These are phyloP conservation scores for Leptinotarsa haldemani DNA, from an alignment of 2,888 invertebrate species.

Conservation along the genomic window DNA sequence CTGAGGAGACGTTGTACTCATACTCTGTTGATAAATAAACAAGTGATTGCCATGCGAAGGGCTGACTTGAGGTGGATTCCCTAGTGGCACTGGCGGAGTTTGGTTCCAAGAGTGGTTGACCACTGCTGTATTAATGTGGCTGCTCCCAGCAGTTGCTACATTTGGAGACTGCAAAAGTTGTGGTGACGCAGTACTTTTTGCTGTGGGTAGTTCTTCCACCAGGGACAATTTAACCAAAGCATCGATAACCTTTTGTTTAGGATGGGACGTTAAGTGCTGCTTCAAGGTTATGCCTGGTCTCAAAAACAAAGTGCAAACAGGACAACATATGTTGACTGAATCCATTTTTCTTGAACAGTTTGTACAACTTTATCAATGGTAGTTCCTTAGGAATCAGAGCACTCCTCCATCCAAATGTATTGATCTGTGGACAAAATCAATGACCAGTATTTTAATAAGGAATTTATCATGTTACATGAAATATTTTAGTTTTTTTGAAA, in stretches of 20 bases:
- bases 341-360: conserved; percentile 54
- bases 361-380: conserved; percentile 32
- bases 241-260: conserved; percentile 88
- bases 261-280: conserved; percentile 85
- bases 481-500: neutral
- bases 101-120: conserved; percentile 62
- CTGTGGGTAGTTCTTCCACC: conserved; percentile 45
- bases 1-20: conserved; percentile 65
- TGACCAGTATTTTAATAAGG: conserved; percentile 44
- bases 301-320: conserved; percentile 86
- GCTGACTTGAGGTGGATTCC: conserved; percentile 53
- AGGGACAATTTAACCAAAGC: conserved; percentile 69
- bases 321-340: conserved; percentile 71
- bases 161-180: conserved; percentile 23
- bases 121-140: conserved; percentile 46
- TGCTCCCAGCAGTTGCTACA: conserved; percentile 35
- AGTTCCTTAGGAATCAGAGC: conserved; percentile 40
- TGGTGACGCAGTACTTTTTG: conserved; percentile 38
- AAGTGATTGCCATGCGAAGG: conserved; percentile 64
- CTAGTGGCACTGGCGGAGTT: conserved; percentile 43
- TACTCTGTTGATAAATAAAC: conserved; percentile 71
- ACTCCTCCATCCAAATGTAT: conserved; percentile 54
- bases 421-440: conserved; percentile 60
- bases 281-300: conserved; percentile 86
- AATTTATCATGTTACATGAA: neutral